Percentiles rank a stretch among this genome's conserved stretches.
These are phyloP conservation scores for Enteromius fasciolatus DNA, from an alignment of 2,797 vertebrate genomes.

Conservation along the genomic window DNA sequence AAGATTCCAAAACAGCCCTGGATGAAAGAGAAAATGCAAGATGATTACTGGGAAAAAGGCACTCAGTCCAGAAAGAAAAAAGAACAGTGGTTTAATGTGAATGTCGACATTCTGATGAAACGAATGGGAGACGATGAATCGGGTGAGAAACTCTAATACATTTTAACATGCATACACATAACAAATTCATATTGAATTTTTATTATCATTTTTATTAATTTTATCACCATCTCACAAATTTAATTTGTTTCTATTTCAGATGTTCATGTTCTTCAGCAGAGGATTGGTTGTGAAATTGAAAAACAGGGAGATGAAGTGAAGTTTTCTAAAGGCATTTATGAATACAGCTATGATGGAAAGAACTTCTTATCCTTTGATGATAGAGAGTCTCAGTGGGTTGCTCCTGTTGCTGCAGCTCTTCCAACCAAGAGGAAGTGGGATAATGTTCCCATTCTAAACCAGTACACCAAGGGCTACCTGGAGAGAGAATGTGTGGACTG, in stretches of 20 bases:
- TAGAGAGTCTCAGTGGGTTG: slow-evolving; percentile 28
- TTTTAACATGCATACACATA: background rate
- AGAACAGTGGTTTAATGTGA: slow-evolving; percentile 67
- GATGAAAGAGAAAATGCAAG: slow-evolving; percentile 60
- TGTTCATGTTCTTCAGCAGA: slow-evolving; percentile 72
- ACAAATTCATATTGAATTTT: background rate
- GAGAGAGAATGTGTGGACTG: slow-evolving; percentile 74
- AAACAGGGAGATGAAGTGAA: fast-evolving
- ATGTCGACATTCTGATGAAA: slow-evolving; percentile 67
- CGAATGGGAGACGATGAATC: slow-evolving; percentile 64
- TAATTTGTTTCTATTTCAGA: slow-evolving; percentile 12
- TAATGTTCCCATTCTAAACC: slow-evolving; percentile 65
- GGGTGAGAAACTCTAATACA: slow-evolving; percentile 38
- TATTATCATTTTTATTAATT: too few relatives aligned
- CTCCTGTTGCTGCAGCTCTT: fast-evolving
- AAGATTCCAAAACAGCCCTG: slow-evolving; percentile 70
- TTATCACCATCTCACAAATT: background rate
- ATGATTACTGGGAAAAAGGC: slow-evolving; percentile 59
- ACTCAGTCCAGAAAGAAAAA: slow-evolving; percentile 58
- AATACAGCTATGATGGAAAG: slow-evolving; percentile 69
- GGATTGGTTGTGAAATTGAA: slow-evolving; percentile 64
- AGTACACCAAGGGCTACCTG: slow-evolving; percentile 79
- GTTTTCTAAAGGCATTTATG: slow-evolving; percentile 53
- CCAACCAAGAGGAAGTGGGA: slow-evolving; percentile 77
- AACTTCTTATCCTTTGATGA: slow-evolving; percentile 73